These are phyloP conservation scores for Nesometra sesokonis DNA, from an alignment of 35 echinoderm and acorn worm genomes.

Conservation along the genomic window DNA sequence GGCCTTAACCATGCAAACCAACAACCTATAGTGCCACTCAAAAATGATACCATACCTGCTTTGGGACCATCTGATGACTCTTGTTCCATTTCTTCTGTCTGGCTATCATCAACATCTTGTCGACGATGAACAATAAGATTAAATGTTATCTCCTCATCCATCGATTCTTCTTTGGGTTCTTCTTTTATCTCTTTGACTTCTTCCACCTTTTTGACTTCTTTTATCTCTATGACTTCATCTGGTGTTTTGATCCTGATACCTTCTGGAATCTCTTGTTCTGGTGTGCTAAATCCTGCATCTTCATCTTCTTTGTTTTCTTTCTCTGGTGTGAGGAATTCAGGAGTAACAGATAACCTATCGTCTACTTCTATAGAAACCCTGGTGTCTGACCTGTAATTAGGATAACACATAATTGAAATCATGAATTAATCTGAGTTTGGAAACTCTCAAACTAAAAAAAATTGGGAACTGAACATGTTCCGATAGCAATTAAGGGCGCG, in stretches of 20 bases:
- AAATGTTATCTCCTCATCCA: slow-evolving; percentile 62
- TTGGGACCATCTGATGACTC: background rate
- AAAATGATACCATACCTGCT: background rate
- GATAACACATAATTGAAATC: too few species aligned
- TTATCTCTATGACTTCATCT: background rate
- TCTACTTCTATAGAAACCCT: background rate
- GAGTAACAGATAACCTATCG: background rate
- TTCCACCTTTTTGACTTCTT: background rate
- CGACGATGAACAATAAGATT: slow-evolving; percentile 1
- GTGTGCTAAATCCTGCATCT: background rate
- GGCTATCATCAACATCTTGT: background rate
- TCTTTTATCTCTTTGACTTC: background rate
- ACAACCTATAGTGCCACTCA: too few species aligned
- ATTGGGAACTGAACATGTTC: background rate
- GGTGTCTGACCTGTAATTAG: too few species aligned
- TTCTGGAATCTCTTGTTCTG: background rate
- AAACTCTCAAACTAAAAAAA: background rate
- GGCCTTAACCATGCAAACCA: too few species aligned
- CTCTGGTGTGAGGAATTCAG: background rate
- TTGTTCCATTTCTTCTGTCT: background rate
- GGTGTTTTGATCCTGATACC: slow-evolving; percentile 3
- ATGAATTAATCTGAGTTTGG: background rate
- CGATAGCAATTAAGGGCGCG: too few species aligned
- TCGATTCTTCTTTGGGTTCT: slow-evolving; percentile 1
- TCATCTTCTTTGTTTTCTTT: background rate